Conservation (phyloP, 2,113 vertebrate species). For the Mus spicilegus region DNA sequence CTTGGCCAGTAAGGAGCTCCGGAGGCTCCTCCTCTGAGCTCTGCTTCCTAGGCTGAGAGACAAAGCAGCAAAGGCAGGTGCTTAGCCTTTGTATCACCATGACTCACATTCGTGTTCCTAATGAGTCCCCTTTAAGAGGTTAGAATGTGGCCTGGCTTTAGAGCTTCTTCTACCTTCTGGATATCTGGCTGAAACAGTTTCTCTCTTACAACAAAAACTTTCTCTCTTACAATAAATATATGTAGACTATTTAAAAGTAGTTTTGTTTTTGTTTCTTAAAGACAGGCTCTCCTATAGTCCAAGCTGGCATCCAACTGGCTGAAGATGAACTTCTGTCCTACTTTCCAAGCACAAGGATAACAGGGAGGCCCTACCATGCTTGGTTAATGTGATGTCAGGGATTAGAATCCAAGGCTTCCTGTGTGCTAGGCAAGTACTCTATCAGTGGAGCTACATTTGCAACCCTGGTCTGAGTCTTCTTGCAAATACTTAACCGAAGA, state of each 20-base stretch:
- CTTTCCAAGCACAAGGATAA: background rate
- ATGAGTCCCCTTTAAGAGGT: background rate
- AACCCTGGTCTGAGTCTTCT: background rate
- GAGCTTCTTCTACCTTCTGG: background rate
- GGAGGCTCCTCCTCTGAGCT: background rate
- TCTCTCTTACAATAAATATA: background rate
- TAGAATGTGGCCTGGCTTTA: background rate
- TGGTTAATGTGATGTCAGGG: too few species aligned
- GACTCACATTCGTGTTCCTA: conserved; percentile 20
- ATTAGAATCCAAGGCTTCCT: background rate
- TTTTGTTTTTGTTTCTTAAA: background rate
- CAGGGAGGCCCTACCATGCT: background rate
- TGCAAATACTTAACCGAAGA: background rate
- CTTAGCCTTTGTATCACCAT: background rate
- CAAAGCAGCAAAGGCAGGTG: background rate
- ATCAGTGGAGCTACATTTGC: background rate
- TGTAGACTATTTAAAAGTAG: background rate
- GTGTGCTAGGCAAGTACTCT: background rate
- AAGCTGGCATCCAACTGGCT: background rate
- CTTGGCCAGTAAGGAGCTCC: background rate
- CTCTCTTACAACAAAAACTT: background rate
- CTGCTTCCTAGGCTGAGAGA: background rate
- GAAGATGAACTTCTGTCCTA: background rate
- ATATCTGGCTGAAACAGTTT: background rate
- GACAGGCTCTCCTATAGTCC: background rate